Evolutionary conservation across 2,797 vertebrate species (phyloP).

Genomic region (Masticophis lateralis): DNA sequence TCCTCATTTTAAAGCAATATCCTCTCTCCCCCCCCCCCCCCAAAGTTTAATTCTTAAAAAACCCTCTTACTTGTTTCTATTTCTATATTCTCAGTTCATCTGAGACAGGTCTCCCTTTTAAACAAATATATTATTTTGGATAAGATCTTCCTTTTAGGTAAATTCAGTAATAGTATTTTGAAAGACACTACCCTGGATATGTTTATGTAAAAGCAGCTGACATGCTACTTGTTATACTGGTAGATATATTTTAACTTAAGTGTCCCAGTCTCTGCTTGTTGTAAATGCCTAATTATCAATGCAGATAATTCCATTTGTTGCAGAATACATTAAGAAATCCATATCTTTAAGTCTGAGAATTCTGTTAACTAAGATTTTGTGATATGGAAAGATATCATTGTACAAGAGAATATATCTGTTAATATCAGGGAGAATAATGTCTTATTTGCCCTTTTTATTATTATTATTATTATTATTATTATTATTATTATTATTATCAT

Average conservation of each 20-base stretch:
- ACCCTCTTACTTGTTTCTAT: neutral
- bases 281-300: slow-evolving; percentile 39
- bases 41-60: neutral
- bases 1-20: neutral
- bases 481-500: no score
- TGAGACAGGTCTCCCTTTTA: neutral
- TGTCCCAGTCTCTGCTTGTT: neutral
- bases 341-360: slow-evolving; percentile 55
- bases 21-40: no score
- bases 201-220: neutral
- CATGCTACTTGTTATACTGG: neutral
- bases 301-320: slow-evolving; percentile 42
- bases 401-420: slow-evolving; percentile 65
- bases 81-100: neutral
- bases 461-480: no score
- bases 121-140: neutral
- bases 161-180: neutral
- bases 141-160: neutral
- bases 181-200: slow-evolving; percentile 18
- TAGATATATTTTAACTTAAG: neutral
- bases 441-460: slow-evolving; percentile 64
- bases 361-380: slow-evolving; percentile 54
- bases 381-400: slow-evolving; percentile 57
- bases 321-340: slow-evolving; percentile 56
- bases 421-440: slow-evolving; percentile 73